A percentile compares a stretch with the other conserved stretches of the same genome.
phyloP scores from a whole-genome alignment of 1,140 invertebrate genomes.

The Apis cerana region DNA sequence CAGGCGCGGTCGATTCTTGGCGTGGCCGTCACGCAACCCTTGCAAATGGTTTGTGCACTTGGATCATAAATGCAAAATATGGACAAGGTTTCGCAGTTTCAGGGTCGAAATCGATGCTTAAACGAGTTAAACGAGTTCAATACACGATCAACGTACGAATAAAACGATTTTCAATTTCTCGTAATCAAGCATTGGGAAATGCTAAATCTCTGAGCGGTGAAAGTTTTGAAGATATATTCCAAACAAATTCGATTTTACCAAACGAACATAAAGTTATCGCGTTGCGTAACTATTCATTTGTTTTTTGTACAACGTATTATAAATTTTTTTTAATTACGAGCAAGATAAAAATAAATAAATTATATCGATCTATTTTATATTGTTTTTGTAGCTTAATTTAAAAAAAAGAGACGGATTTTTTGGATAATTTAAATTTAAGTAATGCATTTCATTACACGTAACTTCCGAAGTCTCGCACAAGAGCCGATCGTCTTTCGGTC shows the following conservation, averaged over 20 bases:
- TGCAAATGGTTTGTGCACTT: background rate
- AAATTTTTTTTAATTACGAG: too few relatives aligned
- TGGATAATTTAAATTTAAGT: too few relatives aligned
- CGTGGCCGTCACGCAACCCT: background rate
- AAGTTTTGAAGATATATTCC: conserved; percentile 8
- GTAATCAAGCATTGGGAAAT: background rate
- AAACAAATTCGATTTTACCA: background rate
- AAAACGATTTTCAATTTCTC: background rate
- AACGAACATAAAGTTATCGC: too few relatives aligned
- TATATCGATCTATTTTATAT: too few relatives aligned
- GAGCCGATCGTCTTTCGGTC: too few relatives aligned
- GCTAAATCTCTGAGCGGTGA: background rate
- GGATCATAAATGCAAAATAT: background rate
- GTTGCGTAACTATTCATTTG: conserved; percentile 9
- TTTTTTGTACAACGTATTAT: too few relatives aligned
- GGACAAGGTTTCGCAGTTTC: background rate
- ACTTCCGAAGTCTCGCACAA: too few relatives aligned
- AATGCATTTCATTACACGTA: too few relatives aligned
- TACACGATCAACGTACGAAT: background rate
- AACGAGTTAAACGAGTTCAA: background rate
- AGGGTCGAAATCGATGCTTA: background rate
- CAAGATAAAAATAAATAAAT: too few relatives aligned
- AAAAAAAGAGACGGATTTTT: too few relatives aligned
- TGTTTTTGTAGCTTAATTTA: too few relatives aligned
- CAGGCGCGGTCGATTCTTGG: background rate